A percentile compares a stretch with the other conserved stretches of the same genome.
Evolutionary conservation across 1,140 invertebrate genomes (phyloP).

Genomic region (Papilio dardanus): DNA sequence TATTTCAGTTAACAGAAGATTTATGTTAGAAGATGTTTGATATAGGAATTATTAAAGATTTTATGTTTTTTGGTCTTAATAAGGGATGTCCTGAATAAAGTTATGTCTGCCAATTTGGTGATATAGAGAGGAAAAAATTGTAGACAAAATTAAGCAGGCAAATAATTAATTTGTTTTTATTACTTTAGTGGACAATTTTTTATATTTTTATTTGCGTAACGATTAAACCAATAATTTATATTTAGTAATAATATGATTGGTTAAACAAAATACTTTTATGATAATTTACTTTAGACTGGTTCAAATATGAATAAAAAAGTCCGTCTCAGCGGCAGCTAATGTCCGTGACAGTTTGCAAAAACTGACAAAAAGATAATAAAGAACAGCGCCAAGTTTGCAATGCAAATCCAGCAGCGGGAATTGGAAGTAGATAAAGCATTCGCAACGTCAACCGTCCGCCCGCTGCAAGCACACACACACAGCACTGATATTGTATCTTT

Average conservation of each 20-base stretch:
- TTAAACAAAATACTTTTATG: not conserved
- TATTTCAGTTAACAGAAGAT: too few relatives aligned
- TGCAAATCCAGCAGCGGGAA: slow-evolving; percentile 8
- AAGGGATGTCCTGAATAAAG: too few relatives aligned
- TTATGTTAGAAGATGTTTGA: too few relatives aligned
- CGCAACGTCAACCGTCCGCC: not conserved
- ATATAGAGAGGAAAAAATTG: too few relatives aligned
- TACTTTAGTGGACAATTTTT: not conserved
- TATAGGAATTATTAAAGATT: too few relatives aligned
- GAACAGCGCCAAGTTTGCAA: not conserved
- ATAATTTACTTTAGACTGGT: not conserved
- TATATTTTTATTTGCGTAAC: not conserved
- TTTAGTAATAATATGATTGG: not conserved
- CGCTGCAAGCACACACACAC: not conserved
- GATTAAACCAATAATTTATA: not conserved
- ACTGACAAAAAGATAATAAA: not conserved
- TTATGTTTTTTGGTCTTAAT: too few relatives aligned
- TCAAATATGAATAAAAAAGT: not conserved
- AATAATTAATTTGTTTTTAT: too few relatives aligned
- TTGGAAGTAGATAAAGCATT: slow-evolving; percentile 13
- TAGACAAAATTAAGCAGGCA: not conserved
- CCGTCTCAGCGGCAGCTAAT: not conserved
- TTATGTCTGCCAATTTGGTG: too few relatives aligned
- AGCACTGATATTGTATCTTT: not conserved
- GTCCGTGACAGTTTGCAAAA: not conserved